phyloP scores from a whole-genome alignment of 2,113 vertebrate genomes.

The Apeltes quadracus region DNA sequence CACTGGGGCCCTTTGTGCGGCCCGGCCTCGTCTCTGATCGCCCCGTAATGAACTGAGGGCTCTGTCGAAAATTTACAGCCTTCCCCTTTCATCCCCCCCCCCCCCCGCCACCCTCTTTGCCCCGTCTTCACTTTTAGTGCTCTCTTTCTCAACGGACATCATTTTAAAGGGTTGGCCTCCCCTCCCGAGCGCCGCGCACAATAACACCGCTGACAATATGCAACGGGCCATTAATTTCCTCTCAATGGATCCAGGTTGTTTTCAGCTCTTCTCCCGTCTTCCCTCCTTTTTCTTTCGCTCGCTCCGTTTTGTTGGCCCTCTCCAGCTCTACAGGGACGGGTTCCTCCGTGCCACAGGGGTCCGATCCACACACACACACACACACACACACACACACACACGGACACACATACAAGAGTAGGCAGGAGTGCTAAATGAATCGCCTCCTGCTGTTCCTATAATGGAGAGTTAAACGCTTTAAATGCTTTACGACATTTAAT shows the following conservation, averaged over 20 bases:
- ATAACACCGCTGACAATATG: constrained; percentile 71
- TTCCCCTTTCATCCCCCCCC: constrained; percentile 70
- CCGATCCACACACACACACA: constrained; percentile 39
- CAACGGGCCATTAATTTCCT: constrained; percentile 70
- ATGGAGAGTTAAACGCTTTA: constrained; percentile 72
- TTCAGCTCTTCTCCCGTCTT: constrained; percentile 57
- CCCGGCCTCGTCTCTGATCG: constrained; percentile 86
- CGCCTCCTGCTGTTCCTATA: constrained; percentile 70
- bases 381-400: neutral
- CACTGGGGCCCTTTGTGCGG: constrained; percentile 83
- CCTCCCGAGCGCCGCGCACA: constrained; percentile 55
- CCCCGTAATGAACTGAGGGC: constrained; percentile 93
- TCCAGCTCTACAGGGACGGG: constrained; percentile 41
- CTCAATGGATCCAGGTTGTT: constrained; percentile 70
- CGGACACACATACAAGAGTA: constrained; percentile 13
- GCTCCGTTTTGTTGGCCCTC: constrained; percentile 60
- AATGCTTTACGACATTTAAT: constrained; percentile 74
- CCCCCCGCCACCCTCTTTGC: constrained; percentile 57
- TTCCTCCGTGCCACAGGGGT: constrained; percentile 48
- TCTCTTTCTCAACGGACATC: constrained; percentile 74
- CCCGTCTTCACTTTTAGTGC: constrained; percentile 74
- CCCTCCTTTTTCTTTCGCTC: constrained; percentile 38
- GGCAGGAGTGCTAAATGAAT: constrained; percentile 64
- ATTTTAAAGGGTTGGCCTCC: constrained; percentile 71
- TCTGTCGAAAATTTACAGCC: constrained; percentile 90